Percentiles rank a stretch among this genome's conserved stretches.
Evolutionary conservation across 2,888 invertebrate species (phyloP).

Genomic region (Sesia apiformis): DNA sequence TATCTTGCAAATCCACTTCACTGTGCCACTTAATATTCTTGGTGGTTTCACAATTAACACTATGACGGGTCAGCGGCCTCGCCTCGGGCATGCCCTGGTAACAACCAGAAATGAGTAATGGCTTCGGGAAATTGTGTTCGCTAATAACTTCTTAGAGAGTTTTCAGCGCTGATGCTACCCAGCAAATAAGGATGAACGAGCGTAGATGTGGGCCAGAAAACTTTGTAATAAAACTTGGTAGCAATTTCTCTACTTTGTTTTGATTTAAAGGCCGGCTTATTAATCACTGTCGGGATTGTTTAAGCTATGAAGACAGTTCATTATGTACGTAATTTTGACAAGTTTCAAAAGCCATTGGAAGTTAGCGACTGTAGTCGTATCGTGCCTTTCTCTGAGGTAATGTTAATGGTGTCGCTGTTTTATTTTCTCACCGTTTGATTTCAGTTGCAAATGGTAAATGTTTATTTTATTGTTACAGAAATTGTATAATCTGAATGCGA

Average conservation of each 20-base stretch:
- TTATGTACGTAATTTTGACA: background rate
- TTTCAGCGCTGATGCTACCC: constrained; percentile 43
- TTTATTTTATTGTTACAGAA: no score
- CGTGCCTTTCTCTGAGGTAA: background rate
- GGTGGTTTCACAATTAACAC: background rate
- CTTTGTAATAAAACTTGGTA: constrained; percentile 40
- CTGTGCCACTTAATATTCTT: background rate
- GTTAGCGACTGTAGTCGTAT: background rate
- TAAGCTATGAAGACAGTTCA: background rate
- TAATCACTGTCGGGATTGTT: background rate
- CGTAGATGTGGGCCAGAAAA: constrained; percentile 14
- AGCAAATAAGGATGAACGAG: constrained; percentile 42
- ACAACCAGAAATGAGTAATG: constrained; percentile 59
- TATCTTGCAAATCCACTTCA: background rate
- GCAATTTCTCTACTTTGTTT: constrained; percentile 42
- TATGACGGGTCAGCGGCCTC: constrained; percentile 3
- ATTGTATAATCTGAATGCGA: no score
- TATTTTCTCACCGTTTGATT: no score
- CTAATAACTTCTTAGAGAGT: constrained; percentile 58
- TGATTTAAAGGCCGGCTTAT: constrained; percentile 25
- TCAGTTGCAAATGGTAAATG: no score
- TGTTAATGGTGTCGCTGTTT: no score
- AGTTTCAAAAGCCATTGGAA: background rate
- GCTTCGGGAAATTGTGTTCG: constrained; percentile 56
- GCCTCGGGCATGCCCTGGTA: constrained; percentile 22